A percentile compares a stretch with the other conserved stretches of the same genome.
Evolutionary conservation across 2,888 invertebrate genomes (phyloP).

Genomic region (Odontothrips loti): DNA sequence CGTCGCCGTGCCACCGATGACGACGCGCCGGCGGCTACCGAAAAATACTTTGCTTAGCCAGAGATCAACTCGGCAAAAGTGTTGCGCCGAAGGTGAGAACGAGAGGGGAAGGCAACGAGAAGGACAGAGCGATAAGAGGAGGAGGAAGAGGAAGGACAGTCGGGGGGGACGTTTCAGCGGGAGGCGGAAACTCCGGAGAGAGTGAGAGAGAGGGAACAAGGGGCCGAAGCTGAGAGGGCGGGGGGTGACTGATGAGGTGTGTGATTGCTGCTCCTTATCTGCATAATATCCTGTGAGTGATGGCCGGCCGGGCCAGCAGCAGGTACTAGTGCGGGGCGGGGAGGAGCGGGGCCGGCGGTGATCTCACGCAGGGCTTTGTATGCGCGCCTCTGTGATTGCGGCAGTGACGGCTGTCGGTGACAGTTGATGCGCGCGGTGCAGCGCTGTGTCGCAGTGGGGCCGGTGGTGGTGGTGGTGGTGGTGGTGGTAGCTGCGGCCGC

Average conservation of each 20-base stretch:
- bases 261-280: slow-evolving; percentile 19
- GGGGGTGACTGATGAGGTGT: slow-evolving; percentile 20
- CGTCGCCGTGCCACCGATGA: no score
- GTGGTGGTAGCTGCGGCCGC: no score
- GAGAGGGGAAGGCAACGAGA: neutral
- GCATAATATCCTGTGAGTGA: slow-evolving; percentile 10
- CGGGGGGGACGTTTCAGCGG: no score
- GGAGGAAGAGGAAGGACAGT: neutral
- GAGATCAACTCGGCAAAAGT: no score
- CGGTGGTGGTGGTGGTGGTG: neutral
- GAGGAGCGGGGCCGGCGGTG: no score
- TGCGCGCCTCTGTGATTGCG: neutral
- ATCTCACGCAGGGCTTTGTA: no score
- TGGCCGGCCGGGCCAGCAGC: slow-evolving; percentile 1
- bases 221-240: neutral
- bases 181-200: neutral
- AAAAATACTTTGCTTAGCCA: no score
- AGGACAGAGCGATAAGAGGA: neutral
- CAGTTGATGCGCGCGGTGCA: neutral
- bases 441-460: neutral
- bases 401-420: slow-evolving; percentile 5
- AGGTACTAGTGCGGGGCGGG: neutral
- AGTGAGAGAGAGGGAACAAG: neutral
- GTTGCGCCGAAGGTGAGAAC: neutral
- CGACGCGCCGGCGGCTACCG: no score